Evolutionary conservation across 2,113 vertebrate species (phyloP).

Genomic region (Entosphenus tridentatus): DNA sequence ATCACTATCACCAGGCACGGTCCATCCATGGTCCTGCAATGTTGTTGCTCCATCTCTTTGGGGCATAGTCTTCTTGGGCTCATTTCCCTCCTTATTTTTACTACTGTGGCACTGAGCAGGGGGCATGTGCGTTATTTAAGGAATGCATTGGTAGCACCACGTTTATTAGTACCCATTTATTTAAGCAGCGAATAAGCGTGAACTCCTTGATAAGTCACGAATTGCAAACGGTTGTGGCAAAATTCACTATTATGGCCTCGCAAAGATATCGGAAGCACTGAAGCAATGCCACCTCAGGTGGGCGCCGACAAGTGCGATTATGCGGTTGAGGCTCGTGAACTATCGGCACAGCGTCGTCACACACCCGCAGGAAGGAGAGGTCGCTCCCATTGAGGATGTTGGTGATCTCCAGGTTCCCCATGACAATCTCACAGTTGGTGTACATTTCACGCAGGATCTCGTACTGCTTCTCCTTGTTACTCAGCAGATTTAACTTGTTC

Average conservation of each 20-base stretch:
- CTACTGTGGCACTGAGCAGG: no score
- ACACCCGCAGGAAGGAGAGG: constrained; percentile 78
- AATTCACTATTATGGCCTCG: neutral
- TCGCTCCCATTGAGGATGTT: constrained; percentile 78
- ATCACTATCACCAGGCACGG: no score
- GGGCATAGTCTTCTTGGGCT: no score
- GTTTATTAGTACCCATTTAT: neutral
- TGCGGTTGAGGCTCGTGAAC: constrained; percentile 5
- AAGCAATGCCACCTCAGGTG: neutral
- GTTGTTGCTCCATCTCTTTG: no score
- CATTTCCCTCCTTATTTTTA: no score
- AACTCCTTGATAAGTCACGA: neutral
- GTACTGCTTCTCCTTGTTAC: constrained; percentile 86
- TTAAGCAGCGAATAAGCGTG: neutral
- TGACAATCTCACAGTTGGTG: constrained; percentile 89
- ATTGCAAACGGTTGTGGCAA: neutral
- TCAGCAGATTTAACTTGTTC: constrained; percentile 91
- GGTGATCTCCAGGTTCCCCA: constrained; percentile 97
- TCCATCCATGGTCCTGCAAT: no score
- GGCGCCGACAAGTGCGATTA: neutral
- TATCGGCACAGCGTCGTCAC: neutral
- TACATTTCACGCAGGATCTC: constrained; percentile 76
- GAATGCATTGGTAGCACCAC: no score
- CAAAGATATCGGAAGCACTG: neutral
- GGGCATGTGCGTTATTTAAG: no score